Evolutionary conservation across 2,113 vertebrate species (phyloP).

Genomic region (Thamnaconus septentrionalis): DNA sequence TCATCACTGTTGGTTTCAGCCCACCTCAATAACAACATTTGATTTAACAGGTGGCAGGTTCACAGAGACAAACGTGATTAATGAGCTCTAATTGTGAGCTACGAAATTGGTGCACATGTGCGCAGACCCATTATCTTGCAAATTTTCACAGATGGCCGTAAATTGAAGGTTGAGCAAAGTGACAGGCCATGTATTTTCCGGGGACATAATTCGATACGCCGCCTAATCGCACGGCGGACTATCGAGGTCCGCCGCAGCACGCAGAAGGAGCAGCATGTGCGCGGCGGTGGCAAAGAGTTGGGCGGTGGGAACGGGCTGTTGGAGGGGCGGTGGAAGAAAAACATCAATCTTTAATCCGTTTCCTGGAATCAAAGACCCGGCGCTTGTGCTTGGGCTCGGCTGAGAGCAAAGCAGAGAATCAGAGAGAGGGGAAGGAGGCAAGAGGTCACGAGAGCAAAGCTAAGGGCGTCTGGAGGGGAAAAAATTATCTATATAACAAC

Average conservation of each 20-base stretch:
- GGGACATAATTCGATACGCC: constrained; percentile 9
- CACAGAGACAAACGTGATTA: constrained; percentile 3
- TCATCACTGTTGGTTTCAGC: background rate
- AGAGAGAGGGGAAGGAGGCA: constrained; percentile 2
- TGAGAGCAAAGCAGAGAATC: constrained; percentile 17
- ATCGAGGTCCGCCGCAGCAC: constrained; percentile 6
- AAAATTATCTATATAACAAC: constrained; percentile 6
- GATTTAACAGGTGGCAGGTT: background rate
- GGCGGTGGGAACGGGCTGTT: background rate
- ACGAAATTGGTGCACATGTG: constrained; percentile 26
- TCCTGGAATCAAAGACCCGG: constrained; percentile 47
- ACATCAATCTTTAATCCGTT: constrained; percentile 49
- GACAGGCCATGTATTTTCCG: constrained; percentile 1
- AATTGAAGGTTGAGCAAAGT: constrained; percentile 1
- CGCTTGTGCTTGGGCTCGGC: constrained; percentile 9
- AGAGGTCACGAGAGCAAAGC: constrained; percentile 34
- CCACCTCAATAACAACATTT: background rate
- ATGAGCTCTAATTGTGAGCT: background rate
- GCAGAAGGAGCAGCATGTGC: constrained; percentile 24
- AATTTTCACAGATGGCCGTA: constrained; percentile 18
- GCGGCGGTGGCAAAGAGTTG: background rate
- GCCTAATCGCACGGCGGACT: background rate
- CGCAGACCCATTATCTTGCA: constrained; percentile 7
- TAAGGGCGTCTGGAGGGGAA: constrained; percentile 17
- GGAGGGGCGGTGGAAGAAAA: constrained; percentile 8